These are phyloP conservation scores for Tursiops truncatus DNA, from an alignment of 2,113 vertebrate genomes.

Conservation along the genomic window DNA sequence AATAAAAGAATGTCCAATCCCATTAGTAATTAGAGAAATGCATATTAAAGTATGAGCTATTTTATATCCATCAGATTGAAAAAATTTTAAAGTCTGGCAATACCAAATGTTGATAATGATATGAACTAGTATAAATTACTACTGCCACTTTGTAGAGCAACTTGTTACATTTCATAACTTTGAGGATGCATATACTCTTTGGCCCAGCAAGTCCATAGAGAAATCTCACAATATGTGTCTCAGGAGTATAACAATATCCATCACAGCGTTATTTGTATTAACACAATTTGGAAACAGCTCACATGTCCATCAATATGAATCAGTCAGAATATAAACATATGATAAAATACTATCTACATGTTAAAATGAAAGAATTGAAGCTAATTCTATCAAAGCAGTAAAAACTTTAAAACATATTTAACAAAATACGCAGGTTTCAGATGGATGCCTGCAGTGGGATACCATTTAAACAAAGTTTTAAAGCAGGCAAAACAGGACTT, in stretches of 20 bases:
- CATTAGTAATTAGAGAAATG: neutral
- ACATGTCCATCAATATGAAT: neutral
- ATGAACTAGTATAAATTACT: neutral
- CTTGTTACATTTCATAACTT: neutral
- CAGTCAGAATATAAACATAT: neutral
- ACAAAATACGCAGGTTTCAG: neutral
- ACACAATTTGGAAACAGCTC: neutral
- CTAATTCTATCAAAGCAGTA: neutral
- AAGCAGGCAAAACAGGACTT: neutral
- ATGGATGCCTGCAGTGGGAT: neutral
- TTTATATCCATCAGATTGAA: neutral
- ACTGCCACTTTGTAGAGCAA: neutral
- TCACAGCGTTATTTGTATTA: neutral
- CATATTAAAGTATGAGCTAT: neutral
- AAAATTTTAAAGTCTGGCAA: neutral
- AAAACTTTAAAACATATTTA: neutral
- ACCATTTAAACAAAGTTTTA: neutral
- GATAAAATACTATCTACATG: neutral
- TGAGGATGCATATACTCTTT: neutral
- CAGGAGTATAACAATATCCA: neutral
- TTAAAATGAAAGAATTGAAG: slow-evolving; percentile 16
- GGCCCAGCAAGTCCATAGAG: neutral
- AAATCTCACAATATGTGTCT: neutral
- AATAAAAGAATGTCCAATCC: neutral
- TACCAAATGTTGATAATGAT: neutral